Base-by-base conservation (phyloP, 64 coral and sea anemone genomes). In the Orbicella faveolata region DNA sequence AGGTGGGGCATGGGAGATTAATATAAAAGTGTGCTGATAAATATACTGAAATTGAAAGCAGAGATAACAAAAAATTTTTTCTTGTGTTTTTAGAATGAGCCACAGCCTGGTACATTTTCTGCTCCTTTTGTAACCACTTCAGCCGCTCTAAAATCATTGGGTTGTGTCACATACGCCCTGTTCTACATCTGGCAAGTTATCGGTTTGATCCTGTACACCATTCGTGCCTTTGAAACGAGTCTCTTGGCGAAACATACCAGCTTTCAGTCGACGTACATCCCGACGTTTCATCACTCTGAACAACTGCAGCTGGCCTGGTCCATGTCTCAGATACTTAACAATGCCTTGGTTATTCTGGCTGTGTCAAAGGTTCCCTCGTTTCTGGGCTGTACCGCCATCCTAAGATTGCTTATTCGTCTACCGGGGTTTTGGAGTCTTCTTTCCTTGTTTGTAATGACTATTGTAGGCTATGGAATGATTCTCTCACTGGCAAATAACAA, bases 101-200 rank as follows among this genome's bases (percentile, higher is more conserved):
- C 11, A 16, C 55, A 59, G 55, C 55, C 10, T 48, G 7, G 44
- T 48, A 6, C 7, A 16, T 59, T 6, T 15, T 12, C 55, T 59
- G 10, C 55, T 59, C 55, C 55, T 14, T 15, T 13, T 59, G 36
- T 41, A 41, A 3, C 21, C 18, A 41, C 61, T 19, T 44, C 80
- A 2, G 36, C 16, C 16, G 6, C 61, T 66, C 4, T 23, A 19
- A 68, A 44, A 44, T 14, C 36, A 66, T 5, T 83, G 15, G 61
- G 61, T 35, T 68, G 5, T 19, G 13, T 83, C 3, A 19, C 34
- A 1, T 83, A 83, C 21, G 19, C 13, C 10, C 19, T 83, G 61
- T 83, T 83, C 20, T 68, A 67, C 61, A 21, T 63, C 34, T 83
- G 80, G 37, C 80, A 83, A 36, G 36, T 83, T 2, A 83, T 83